phyloP scores from a whole-genome alignment of 1,140 invertebrate species.

The Ditylenchus dipsaci region DNA sequence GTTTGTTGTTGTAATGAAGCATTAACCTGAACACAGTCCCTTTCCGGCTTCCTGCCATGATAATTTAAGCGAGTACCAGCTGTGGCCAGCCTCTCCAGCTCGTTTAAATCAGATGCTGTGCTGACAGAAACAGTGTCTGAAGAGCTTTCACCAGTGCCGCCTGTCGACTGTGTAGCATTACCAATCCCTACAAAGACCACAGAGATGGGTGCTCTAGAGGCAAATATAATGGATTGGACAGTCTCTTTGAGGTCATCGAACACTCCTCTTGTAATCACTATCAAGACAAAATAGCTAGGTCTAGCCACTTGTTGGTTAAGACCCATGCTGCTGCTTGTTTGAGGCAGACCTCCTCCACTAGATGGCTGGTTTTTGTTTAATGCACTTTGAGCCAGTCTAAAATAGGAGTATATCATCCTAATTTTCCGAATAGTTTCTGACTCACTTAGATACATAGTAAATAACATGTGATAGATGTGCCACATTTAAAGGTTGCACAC shows the following conservation, averaged over 20 bases:
- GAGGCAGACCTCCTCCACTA: background rate
- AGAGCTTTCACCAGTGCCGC: background rate
- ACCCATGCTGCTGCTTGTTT: too few relatives aligned
- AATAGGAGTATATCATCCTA: background rate
- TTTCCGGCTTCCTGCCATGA: slow-evolving; percentile 49
- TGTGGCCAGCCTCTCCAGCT: slow-evolving; percentile 46
- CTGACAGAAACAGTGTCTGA: background rate
- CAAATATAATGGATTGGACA: slow-evolving; percentile 50
- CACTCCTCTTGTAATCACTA: slow-evolving; percentile 46
- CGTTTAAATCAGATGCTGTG: slow-evolving; percentile 27
- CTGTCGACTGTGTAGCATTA: slow-evolving; percentile 5
- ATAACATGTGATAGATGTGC: slow-evolving; percentile 54
- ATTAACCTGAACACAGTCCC: slow-evolving; percentile 45
- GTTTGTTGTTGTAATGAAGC: background rate
- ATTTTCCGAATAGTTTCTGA: background rate
- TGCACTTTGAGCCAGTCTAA: slow-evolving; percentile 45
- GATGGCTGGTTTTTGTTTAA: slow-evolving; percentile 29
- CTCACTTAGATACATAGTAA: slow-evolving; percentile 51
- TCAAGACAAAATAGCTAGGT: slow-evolving; percentile 42
- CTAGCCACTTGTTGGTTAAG: background rate
- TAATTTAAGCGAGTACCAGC: slow-evolving; percentile 50
- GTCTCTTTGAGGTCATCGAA: slow-evolving; percentile 55
- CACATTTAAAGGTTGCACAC: slow-evolving; percentile 44
- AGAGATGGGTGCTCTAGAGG: slow-evolving; percentile 49
- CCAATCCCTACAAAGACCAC: slow-evolving; percentile 53